Evolutionary conservation across 1,140 invertebrate species (phyloP).

Genomic region (Diplogasteroides magnus): DNA sequence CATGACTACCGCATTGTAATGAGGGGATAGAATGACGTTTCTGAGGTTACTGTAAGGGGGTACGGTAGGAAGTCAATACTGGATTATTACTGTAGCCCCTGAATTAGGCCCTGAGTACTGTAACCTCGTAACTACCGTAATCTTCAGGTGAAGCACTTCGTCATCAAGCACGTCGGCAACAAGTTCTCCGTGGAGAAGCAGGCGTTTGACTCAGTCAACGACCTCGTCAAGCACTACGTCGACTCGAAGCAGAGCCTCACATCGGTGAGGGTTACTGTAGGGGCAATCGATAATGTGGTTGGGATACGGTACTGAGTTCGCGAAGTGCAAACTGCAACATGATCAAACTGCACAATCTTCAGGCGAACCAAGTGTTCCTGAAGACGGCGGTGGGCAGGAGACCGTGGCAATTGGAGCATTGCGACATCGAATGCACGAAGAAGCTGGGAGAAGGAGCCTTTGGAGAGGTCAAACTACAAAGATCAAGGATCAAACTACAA

Average conservation of each 20-base stretch:
- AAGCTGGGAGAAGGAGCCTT: slow-evolving; percentile 41
- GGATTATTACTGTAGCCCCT: no score
- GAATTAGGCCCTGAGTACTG: no score
- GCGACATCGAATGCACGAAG: slow-evolving; percentile 20
- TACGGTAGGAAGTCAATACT: no score
- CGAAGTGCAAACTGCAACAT: no score
- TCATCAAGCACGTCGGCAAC: slow-evolving; percentile 8
- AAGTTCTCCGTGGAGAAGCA: slow-evolving; percentile 27
- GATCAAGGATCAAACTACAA: background rate
- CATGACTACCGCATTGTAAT: no score
- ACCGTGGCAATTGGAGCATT: slow-evolving; percentile 32
- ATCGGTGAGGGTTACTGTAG: background rate
- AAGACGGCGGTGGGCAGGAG: slow-evolving; percentile 24
- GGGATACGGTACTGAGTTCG: no score
- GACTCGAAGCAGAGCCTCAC: slow-evolving; percentile 2
- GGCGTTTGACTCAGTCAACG: slow-evolving; percentile 15
- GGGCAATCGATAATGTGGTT: background rate
- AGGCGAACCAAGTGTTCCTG: background rate
- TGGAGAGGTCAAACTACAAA: slow-evolving; percentile 24
- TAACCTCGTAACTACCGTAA: no score
- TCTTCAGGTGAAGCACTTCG: slow-evolving; percentile 28
- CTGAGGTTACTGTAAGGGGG: no score
- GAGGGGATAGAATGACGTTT: no score
- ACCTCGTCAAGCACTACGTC: slow-evolving; percentile 20
- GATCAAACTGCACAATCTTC: no score